Evolutionary conservation across 1,140 invertebrate species (phyloP).

Genomic region (Diuraphis noxia): DNA sequence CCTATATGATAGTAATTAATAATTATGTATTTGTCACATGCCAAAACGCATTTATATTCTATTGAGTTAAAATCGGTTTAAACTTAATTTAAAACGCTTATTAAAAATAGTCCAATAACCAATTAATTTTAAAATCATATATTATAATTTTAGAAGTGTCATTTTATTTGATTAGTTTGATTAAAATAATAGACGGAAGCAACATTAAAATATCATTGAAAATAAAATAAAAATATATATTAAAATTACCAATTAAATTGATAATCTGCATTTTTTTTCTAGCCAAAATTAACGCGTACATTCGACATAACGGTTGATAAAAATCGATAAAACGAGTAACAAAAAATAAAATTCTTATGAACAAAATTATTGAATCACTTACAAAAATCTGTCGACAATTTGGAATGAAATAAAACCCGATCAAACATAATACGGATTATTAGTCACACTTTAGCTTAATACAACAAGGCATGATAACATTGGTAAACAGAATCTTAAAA

Average conservation of each 20-base stretch:
- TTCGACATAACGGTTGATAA: not conserved
- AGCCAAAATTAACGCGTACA: not conserved
- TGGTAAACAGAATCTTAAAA: not conserved
- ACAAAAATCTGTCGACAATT: not conserved
- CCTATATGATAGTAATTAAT: not conserved
- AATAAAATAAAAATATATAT: too few species aligned
- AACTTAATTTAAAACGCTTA: not conserved
- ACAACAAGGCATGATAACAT: not conserved
- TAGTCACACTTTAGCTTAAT: not conserved
- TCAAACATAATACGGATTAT: not conserved
- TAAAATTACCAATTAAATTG: not conserved
- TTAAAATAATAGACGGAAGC: not conserved
- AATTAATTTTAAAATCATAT: not conserved
- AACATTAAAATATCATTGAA: not conserved
- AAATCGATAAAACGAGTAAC: not conserved
- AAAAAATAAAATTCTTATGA: not conserved
- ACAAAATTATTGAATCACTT: not conserved
- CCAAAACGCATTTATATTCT: not conserved
- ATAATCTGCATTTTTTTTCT: not conserved
- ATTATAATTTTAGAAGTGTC: not conserved
- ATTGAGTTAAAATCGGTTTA: not conserved
- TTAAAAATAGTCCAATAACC: not conserved
- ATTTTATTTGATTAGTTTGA: not conserved
- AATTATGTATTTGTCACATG: not conserved
- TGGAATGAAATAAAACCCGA: not conserved